These are phyloP conservation scores for Trilocha varians DNA, from an alignment of 2,888 invertebrate genomes.

Conservation along the genomic window DNA sequence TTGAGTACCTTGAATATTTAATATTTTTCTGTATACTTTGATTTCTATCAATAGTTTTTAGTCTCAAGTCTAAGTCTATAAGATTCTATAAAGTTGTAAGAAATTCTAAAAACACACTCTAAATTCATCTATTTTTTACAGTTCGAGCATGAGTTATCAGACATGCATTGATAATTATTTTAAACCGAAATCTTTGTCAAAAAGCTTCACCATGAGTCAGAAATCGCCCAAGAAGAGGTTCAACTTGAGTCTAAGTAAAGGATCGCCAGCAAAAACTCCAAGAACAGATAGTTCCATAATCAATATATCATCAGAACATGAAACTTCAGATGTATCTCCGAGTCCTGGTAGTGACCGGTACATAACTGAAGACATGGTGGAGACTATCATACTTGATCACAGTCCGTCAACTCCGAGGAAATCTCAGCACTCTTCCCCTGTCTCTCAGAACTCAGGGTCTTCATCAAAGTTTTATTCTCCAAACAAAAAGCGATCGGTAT, in stretches of 20 bases:
- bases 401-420: constrained; percentile 19
- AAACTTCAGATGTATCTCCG: background rate
- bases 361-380: background rate
- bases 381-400: constrained; percentile 9
- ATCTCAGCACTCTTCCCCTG: constrained; percentile 14
- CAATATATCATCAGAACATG: background rate
- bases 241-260: constrained; percentile 24
- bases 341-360: background rate
- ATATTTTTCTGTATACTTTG: no score
- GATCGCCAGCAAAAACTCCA: constrained; percentile 1
- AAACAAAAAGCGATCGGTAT: constrained; percentile 35
- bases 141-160: constrained; percentile 25
- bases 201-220: constrained; percentile 2
- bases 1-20: no score
- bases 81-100: no score
- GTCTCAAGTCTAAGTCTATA: no score
- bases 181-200: constrained; percentile 17
- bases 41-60: no score
- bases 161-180: constrained; percentile 24
- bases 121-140: no score
- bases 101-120: no score
- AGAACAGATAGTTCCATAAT: background rate
- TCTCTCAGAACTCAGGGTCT: constrained; percentile 19
- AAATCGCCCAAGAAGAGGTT: constrained; percentile 12
- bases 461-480: constrained; percentile 45